These are phyloP conservation scores for Hipparchia semele DNA, from an alignment of 2,888 invertebrate species.

Conservation along the genomic window DNA sequence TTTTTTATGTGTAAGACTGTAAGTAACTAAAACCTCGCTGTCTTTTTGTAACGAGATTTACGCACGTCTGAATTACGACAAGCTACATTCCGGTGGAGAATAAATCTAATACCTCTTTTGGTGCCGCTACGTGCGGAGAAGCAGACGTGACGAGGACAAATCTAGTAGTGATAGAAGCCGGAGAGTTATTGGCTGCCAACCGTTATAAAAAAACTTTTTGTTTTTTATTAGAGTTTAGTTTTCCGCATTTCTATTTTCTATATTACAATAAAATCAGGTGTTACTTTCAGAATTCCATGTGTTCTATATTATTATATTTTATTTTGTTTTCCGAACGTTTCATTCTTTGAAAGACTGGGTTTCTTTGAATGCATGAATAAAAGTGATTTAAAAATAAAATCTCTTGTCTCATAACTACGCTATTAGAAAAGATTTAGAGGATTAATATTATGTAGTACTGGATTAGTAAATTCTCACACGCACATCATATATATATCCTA, in stretches of 20 bases:
- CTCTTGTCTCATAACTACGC: no score
- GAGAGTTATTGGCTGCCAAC: background rate
- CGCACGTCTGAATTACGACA: conserved; percentile 61
- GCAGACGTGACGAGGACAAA: conserved; percentile 53
- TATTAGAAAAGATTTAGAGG: no score
- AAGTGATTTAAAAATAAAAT: no score
- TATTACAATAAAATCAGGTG: no score
- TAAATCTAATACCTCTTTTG: conserved; percentile 57
- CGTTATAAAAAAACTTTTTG: background rate
- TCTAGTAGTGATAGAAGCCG: conserved; percentile 33
- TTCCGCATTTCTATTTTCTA: background rate
- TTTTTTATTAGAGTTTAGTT: background rate
- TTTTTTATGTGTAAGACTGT: background rate
- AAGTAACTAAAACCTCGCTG: background rate
- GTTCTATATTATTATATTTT: no score
- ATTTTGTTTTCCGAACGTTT: no score
- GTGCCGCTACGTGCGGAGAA: conserved; percentile 47
- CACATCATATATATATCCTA: no score
- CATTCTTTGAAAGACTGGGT: no score
- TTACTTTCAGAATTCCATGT: no score
- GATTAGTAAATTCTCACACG: no score
- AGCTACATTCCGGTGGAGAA: conserved; percentile 58
- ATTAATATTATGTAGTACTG: no score
- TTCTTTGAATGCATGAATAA: no score
- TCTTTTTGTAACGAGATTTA: conserved; percentile 45